Percentiles rank a stretch among this genome's conserved stretches.
Evolutionary conservation across 2,113 vertebrate genomes (phyloP).

Genomic region (Cercopithecus mona): DNA sequence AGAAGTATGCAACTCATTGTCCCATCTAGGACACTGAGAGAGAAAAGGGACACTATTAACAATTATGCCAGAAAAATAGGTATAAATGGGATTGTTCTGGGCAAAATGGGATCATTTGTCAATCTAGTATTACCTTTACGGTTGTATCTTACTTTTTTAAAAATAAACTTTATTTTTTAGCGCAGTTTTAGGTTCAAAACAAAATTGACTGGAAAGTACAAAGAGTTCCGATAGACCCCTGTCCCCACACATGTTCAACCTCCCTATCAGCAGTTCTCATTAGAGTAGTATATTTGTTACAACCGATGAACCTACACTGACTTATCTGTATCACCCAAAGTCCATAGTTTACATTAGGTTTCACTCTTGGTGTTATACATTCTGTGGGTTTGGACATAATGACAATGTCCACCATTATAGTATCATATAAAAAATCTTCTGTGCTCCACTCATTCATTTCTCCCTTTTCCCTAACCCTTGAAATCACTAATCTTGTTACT

Average conservation of each 20-base stretch:
- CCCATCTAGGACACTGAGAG: not conserved
- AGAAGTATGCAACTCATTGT: not conserved
- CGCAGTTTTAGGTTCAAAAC: not conserved
- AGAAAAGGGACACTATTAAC: not conserved
- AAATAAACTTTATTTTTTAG: not conserved
- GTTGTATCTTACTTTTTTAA: not conserved
- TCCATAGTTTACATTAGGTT: not conserved
- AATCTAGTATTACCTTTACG: not conserved
- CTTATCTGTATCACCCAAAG: not conserved
- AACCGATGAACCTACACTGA: not conserved
- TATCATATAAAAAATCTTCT: not conserved
- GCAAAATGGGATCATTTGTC: not conserved
- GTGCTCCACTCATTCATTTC: not conserved
- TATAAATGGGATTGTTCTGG: not conserved
- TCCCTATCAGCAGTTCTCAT: not conserved
- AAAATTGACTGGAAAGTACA: not conserved
- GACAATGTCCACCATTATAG: not conserved
- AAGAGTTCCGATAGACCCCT: not conserved
- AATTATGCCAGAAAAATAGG: not conserved
- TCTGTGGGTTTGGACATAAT: not conserved
- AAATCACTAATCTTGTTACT: not conserved
- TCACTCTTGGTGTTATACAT: not conserved
- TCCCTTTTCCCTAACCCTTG: not conserved
- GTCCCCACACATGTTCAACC: not conserved
- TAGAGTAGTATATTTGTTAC: not conserved